A percentile compares a stretch with the other conserved stretches of the same genome.
Conservation (phyloP, 2,888 invertebrate genomes). For the Hylaea fasciaria region DNA sequence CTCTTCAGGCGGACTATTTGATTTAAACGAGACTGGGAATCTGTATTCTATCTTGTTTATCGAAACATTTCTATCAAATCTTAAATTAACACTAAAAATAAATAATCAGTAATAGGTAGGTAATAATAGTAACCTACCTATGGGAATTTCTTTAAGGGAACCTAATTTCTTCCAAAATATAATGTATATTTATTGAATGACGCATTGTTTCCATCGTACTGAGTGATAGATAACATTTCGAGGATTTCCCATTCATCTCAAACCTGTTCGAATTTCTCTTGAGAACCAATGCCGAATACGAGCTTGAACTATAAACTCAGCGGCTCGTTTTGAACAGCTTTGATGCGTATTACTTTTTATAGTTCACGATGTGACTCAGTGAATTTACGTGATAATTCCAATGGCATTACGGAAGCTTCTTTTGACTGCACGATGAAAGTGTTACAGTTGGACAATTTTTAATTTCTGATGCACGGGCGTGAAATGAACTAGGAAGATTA, state of each 20-base stretch:
- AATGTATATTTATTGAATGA: constrained; percentile 12
- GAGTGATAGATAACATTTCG: constrained; percentile 28
- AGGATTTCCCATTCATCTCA: constrained; percentile 28
- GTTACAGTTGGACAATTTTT: constrained; percentile 6
- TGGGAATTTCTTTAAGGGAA: no score
- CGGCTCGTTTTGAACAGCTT: constrained; percentile 20
- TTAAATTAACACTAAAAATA: no score
- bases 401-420: constrained; percentile 11
- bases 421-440: background rate
- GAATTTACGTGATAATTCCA: constrained; percentile 17
- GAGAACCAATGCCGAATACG: constrained; percentile 21
- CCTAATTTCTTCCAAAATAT: no score
- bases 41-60: no score
- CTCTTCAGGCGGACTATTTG: no score
- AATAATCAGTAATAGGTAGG: no score
- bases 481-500: no score
- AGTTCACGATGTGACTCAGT: constrained; percentile 13
- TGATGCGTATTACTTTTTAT: constrained; percentile 20
- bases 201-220: constrained; percentile 17
- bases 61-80: no score
- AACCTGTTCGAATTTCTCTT: constrained; percentile 40
- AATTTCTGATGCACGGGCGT: background rate
- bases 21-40: no score
- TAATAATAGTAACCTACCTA: no score
- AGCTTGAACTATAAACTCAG: constrained; percentile 38